Evolutionary conservation across 92 coral and sea anemone species (phyloP).

Genomic region (Galaxea fascicularis): DNA sequence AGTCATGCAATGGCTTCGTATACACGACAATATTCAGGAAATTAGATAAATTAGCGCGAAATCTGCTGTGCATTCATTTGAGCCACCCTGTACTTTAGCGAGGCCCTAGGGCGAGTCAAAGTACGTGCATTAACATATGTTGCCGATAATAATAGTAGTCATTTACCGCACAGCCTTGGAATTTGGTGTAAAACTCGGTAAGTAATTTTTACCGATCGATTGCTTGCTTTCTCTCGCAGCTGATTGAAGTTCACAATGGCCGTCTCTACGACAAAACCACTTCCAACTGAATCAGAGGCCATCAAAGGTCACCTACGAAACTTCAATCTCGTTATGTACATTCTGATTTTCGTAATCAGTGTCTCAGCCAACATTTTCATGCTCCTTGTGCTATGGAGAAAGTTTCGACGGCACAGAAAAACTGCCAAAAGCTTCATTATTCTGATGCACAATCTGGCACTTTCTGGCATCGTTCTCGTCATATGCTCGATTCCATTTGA

Average conservation of each 20-base stretch:
- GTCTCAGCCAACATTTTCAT: conserved; percentile 67
- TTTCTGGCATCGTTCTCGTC: conserved; percentile 80
- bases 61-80: too few relatives aligned
- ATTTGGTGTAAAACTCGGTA: too few relatives aligned
- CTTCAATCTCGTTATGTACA: conserved; percentile 72
- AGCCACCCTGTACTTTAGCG: too few relatives aligned
- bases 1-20: too few relatives aligned
- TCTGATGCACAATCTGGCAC: conserved; percentile 83
- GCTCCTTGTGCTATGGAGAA: conserved; percentile 76
- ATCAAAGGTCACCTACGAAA: conserved; percentile 42
- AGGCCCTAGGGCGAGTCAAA: too few relatives aligned
- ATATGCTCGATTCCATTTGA: conserved; percentile 84
- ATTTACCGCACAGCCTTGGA: too few relatives aligned
- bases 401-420: conserved; percentile 73
- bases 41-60: too few relatives aligned
- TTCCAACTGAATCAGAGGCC: conserved; percentile 46
- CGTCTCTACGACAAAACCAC: conserved; percentile 30
- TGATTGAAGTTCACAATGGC: conserved; percentile 18
- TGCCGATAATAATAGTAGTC: too few relatives aligned
- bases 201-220: not conserved
- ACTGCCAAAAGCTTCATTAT: conserved; percentile 85
- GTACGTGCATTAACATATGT: too few relatives aligned
- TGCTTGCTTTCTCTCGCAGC: not conserved
- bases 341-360: conserved; percentile 70
- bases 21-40: too few relatives aligned